Evolutionary conservation across 2,888 invertebrate species (phyloP), one percentile per base, ranked within the genome.

Genomic region (Hirtodrosophila alboralis): DNA sequence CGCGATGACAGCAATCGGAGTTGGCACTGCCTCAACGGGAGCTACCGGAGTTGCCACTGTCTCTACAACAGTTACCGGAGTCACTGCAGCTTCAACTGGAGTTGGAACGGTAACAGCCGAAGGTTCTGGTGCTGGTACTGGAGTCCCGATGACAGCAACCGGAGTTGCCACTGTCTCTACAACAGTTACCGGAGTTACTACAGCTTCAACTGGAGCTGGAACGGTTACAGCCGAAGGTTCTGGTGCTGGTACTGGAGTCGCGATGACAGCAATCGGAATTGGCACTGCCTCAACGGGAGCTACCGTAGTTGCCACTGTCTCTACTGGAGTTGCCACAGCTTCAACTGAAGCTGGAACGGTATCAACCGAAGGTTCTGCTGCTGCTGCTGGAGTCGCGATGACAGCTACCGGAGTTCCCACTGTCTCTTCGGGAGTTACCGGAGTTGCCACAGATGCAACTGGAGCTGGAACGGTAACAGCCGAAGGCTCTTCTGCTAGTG

Each of bases 111-210:
- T n/a, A n/a, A n/a, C n/a, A n/a, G n/a, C n/a, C n/a, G n/a, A n/a
- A n/a, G n/a, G n/a, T n/a, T n/a, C n/a, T n/a, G n/a, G n/a, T 14
- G 28, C 1, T 37, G 37, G 40, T 23, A n/a, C 23, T 30, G 23
- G 16, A 27, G 13, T 8, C 10, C 5, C 33, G 1, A 10, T 16
- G 3, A 10, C 6, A 3, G 34, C 1, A 0, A 5, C 26, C 9
- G 43, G n/a, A 0, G 13, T 1, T 14, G n/a, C 6, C n/a, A 6
- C 26, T 6, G 13, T 4, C 2, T 12, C n/a, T n/a, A n/a, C n/a
- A n/a, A n/a, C n/a, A n/a, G n/a, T n/a, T n/a, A n/a, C n/a, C n/a
- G n/a, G n/a, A n/a, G n/a, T n/a, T n/a, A n/a, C n/a, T n/a, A n/a
- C n/a, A n/a, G n/a, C n/a, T n/a, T n/a, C n/a, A n/a, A n/a, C n/a